Evolutionary conservation across 2,113 vertebrate species (phyloP).

Genomic region (Aphyosemion australe): DNA sequence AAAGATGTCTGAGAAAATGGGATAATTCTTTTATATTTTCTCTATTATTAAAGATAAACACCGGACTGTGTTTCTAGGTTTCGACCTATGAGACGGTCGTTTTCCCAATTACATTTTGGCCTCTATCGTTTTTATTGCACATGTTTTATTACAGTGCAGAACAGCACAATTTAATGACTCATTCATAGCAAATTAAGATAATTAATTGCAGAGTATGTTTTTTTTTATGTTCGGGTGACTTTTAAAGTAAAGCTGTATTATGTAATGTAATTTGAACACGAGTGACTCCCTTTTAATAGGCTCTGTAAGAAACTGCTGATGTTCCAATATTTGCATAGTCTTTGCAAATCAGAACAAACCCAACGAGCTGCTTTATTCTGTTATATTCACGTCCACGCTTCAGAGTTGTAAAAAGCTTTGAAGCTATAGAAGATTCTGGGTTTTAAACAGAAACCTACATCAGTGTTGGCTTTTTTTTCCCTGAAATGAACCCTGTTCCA

Average conservation of each 20-base stretch:
- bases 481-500: background rate
- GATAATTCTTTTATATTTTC: background rate
- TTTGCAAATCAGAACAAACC: background rate
- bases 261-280: background rate
- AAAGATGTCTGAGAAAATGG: constrained; percentile 12
- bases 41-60: background rate
- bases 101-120: background rate
- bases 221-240: background rate
- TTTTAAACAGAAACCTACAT: constrained; percentile 6
- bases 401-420: constrained; percentile 1
- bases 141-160: background rate
- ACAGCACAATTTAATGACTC: background rate
- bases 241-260: background rate
- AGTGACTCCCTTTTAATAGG: background rate
- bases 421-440: constrained; percentile 2
- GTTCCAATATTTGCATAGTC: background rate
- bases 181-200: constrained; percentile 1
- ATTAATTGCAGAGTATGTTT: background rate
- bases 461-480: background rate
- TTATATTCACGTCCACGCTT: background rate
- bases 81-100: background rate
- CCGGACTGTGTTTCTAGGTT: constrained; percentile 8
- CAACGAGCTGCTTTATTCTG: accelerated
- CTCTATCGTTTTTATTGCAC: background rate
- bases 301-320: background rate